phyloP scores from a whole-genome alignment of 2,113 vertebrate genomes.

The Nibea coibor region DNA sequence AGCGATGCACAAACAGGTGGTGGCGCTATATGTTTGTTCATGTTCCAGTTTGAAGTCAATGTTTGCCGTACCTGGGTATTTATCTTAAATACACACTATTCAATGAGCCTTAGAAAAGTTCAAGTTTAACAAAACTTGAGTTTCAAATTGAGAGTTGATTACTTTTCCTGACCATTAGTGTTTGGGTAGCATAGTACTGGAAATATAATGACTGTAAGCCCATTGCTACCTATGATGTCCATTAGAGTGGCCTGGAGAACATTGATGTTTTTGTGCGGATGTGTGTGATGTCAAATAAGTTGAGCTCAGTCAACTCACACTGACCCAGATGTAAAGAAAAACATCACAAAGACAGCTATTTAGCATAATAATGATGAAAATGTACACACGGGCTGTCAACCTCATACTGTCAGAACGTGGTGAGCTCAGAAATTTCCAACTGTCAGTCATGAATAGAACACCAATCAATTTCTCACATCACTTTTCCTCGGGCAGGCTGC shows the following conservation, averaged over 20 bases:
- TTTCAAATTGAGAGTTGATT: neutral
- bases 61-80: neutral
- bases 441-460: neutral
- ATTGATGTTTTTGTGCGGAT: neutral
- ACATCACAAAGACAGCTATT: neutral
- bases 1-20: neutral
- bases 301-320: neutral
- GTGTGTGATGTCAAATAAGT: neutral
- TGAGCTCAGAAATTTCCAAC: neutral
- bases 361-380: conserved; percentile 27
- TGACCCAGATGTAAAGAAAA: neutral
- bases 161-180: neutral
- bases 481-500: neutral
- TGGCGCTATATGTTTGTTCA: neutral
- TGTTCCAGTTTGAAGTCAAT: neutral
- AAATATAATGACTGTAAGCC: neutral
- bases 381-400: neutral
- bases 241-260: neutral
- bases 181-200: neutral
- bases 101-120: neutral
- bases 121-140: neutral
- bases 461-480: neutral
- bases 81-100: neutral
- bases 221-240: neutral
- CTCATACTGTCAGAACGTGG: conserved; percentile 31